Evolutionary conservation across 2,888 invertebrate genomes (phyloP).

Genomic region (Caradrina kadenii): DNA sequence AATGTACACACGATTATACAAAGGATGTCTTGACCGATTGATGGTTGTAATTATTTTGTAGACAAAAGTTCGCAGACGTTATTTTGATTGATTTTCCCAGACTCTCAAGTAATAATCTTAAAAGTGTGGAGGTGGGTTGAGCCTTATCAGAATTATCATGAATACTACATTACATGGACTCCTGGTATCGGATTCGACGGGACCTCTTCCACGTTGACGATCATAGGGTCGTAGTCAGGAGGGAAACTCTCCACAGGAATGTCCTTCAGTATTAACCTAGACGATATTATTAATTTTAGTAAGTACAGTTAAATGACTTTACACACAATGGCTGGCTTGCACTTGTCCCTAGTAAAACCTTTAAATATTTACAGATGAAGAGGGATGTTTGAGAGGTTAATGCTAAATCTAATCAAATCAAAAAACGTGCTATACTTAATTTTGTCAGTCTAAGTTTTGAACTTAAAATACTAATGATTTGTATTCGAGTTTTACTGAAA

Average conservation of each 20-base stretch:
- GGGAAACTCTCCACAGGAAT: slow-evolving; percentile 80
- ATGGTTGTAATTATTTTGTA: too few species aligned
- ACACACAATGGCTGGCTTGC: background rate
- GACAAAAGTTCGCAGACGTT: too few species aligned
- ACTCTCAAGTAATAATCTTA: too few species aligned
- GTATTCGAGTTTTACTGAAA: too few species aligned
- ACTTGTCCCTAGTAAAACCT: background rate
- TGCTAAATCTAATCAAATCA: too few species aligned
- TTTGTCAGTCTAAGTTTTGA: too few species aligned
- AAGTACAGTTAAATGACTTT: background rate
- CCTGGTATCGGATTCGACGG: slow-evolving; percentile 71
- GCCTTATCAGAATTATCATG: background rate
- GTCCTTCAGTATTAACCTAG: slow-evolving; percentile 78
- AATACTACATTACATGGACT: slow-evolving; percentile 54
- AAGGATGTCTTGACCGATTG: too few species aligned
- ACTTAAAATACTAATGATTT: too few species aligned
- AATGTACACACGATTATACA: too few species aligned
- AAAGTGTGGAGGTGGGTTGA: too few species aligned
- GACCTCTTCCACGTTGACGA: slow-evolving; percentile 66
- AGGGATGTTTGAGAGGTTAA: background rate
- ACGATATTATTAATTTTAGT: background rate
- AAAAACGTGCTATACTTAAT: too few species aligned
- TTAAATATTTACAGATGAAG: background rate
- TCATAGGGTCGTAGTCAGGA: slow-evolving; percentile 66
- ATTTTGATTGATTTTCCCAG: too few species aligned